Percentiles rank a stretch among this genome's conserved stretches.
Evolutionary conservation across 1,140 invertebrate genomes (phyloP).

Genomic region (Neotoxoptera formosana): DNA sequence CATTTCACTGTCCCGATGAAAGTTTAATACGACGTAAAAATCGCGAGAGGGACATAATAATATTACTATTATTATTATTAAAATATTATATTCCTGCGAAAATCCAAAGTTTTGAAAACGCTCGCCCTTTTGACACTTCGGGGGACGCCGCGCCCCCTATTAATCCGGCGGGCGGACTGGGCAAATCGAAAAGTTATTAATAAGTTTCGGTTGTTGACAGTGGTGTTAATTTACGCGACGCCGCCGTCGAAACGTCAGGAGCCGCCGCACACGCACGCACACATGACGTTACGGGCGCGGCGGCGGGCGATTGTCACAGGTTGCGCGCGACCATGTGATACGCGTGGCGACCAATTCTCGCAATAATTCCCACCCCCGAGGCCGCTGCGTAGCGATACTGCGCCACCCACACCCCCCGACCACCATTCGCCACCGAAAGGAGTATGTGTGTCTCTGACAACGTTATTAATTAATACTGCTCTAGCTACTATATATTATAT

Average conservation of each 20-base stretch:
- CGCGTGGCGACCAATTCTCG: constrained; percentile 18
- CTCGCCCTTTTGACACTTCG: not conserved
- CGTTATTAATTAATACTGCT: constrained; percentile 56
- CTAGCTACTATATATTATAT: not conserved
- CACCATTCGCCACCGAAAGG: not conserved
- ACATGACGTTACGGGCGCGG: not conserved
- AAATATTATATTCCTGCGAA: not conserved
- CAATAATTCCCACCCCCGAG: not conserved
- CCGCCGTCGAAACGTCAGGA: constrained; percentile 55
- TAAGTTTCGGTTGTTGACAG: constrained; percentile 58
- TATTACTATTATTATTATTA: not conserved
- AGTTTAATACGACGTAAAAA: not conserved
- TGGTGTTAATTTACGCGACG: constrained; percentile 53
- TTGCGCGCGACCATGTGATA: constrained; percentile 54
- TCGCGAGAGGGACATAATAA: not conserved
- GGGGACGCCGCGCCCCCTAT: not conserved
- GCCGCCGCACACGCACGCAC: constrained; percentile 26
- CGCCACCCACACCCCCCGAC: not conserved
- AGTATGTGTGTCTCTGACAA: constrained; percentile 54
- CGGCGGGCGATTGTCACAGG: constrained; percentile 49
- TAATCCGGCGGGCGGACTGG: not conserved
- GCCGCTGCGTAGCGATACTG: not conserved
- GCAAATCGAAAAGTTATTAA: constrained; percentile 56
- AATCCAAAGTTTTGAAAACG: not conserved
- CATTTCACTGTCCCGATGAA: not conserved